These are phyloP conservation scores for Leguminivora glycinivorella DNA, from an alignment of 1,140 invertebrate species.

Conservation along the genomic window DNA sequence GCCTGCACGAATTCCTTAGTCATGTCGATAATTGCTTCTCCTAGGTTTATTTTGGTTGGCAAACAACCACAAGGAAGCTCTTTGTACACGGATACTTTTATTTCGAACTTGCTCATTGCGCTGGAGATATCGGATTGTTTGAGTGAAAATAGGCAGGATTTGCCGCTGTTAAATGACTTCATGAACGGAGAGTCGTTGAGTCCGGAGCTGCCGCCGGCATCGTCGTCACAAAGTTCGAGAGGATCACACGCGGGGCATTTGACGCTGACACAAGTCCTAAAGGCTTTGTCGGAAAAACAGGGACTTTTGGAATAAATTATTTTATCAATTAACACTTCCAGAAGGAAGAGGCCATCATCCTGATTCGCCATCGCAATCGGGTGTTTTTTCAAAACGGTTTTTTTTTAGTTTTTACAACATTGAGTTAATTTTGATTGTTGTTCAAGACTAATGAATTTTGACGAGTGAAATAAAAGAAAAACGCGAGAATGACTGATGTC, in stretches of 20 bases:
- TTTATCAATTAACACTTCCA: conserved; percentile 80
- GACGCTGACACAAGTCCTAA: conserved; percentile 76
- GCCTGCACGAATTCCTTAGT: conserved; percentile 71
- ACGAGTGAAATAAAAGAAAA: conserved; percentile 20
- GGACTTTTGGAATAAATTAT: conserved; percentile 70
- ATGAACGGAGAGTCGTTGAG: conserved; percentile 58
- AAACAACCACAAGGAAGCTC: conserved; percentile 66
- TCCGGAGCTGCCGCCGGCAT: conserved; percentile 63
- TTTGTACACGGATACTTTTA: conserved; percentile 61
- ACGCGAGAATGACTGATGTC: background rate
- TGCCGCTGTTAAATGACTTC: conserved; percentile 76
- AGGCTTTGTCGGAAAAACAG: conserved; percentile 70
- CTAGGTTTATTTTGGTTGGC: conserved; percentile 66
- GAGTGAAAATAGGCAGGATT: conserved; percentile 79
- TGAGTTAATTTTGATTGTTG: background rate
- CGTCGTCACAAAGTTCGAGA: conserved; percentile 79
- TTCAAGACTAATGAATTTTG: background rate
- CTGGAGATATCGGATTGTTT: conserved; percentile 70
- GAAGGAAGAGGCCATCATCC: conserved; percentile 78
- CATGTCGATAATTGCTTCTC: conserved; percentile 68
- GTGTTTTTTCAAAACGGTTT: conserved; percentile 44
- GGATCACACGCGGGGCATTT: conserved; percentile 76
- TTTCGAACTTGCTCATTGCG: conserved; percentile 65
- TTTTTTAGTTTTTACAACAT: conserved; percentile 37
- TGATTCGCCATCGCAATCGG: conserved; percentile 68